Percentiles rank a stretch among this genome's conserved stretches.
These are phyloP conservation scores for Acanthoscelides obtectus DNA, from an alignment of 2,888 invertebrate genomes.

Conservation along the genomic window DNA sequence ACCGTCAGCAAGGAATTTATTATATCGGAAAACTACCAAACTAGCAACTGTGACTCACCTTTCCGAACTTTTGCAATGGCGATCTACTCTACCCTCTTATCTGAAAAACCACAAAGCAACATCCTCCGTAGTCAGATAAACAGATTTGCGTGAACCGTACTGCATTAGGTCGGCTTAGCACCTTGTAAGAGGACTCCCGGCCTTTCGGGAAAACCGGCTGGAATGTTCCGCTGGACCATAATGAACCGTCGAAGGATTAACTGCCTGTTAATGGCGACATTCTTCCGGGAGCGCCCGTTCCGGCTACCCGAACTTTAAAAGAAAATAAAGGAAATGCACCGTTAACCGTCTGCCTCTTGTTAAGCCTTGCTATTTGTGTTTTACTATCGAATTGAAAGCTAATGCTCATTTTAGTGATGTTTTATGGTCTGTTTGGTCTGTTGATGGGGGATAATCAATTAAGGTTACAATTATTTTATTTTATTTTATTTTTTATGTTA, in stretches of 20 bases:
- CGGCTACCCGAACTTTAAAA: background rate
- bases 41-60: no score
- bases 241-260: background rate
- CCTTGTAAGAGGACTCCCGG: background rate
- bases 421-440: no score
- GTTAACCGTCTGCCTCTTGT: background rate
- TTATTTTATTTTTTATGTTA: no score
- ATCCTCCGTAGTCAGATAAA: background rate
- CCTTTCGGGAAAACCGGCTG: background rate
- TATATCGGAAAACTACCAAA: no score
- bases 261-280: background rate
- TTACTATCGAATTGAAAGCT: background rate
- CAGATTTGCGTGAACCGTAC: background rate
- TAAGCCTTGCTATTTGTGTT: background rate
- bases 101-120: background rate
- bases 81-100: no score
- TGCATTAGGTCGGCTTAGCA: background rate
- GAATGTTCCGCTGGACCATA: background rate
- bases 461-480: no score
- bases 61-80: no score
- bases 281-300: background rate
- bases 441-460: no score
- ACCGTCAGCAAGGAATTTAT: no score
- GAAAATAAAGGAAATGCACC: background rate
- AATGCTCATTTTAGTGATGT: no score